Conservation (phyloP, 2,888 invertebrate genomes). For the Galerucella calmariensis region DNA sequence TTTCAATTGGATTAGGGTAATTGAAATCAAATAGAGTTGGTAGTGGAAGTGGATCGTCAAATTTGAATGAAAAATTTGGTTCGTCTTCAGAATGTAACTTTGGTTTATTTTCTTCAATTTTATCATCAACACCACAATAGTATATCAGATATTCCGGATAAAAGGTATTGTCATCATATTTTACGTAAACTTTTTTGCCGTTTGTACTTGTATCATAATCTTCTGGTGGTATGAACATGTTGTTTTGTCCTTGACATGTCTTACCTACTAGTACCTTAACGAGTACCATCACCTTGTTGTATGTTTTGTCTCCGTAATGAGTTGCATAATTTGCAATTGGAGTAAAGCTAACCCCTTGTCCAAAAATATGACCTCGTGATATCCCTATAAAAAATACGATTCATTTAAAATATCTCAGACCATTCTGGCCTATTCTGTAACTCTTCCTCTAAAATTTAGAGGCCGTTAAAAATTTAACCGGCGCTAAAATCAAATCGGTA, state of each 20-base stretch:
- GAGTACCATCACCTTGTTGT: constrained; percentile 51
- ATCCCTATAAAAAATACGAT: too few relatives aligned
- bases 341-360: constrained; percentile 56
- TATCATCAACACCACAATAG: constrained; percentile 27
- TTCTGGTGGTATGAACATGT: constrained; percentile 50
- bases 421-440: too few relatives aligned
- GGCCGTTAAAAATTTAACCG: too few relatives aligned
- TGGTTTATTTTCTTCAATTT: too few relatives aligned
- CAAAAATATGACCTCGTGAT: constrained; percentile 48
- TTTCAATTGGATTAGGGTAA: too few relatives aligned
- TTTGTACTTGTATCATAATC: constrained; percentile 54
- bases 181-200: constrained; percentile 51
- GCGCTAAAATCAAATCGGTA: too few relatives aligned
- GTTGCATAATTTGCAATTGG: constrained; percentile 51
- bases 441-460: too few relatives aligned
- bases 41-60: too few relatives aligned
- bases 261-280: constrained; percentile 49
- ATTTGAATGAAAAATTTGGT: too few relatives aligned
- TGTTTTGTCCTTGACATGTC: constrained; percentile 43
- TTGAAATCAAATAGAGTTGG: too few relatives aligned
- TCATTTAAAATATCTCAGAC: too few relatives aligned
- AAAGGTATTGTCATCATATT: constrained; percentile 56
- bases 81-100: too few relatives aligned
- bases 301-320: constrained; percentile 49
- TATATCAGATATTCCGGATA: constrained; percentile 54